These are phyloP conservation scores for Alces alces DNA, from an alignment of 2,113 vertebrate genomes.

Conservation along the genomic window DNA sequence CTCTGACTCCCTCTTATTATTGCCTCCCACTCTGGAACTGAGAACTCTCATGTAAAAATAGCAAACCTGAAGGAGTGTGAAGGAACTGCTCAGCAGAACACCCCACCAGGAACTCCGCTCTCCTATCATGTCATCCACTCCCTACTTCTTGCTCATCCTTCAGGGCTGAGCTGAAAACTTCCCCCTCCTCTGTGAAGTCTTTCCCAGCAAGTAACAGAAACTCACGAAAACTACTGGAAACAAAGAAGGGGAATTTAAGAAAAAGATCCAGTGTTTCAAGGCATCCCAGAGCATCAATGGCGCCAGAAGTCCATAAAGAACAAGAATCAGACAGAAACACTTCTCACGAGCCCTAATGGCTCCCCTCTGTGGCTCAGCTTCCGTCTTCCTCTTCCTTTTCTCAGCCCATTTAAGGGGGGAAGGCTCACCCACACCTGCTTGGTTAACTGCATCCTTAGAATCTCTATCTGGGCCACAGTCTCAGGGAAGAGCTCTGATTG, in stretches of 20 bases:
- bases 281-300: not conserved
- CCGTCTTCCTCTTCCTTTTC: not conserved
- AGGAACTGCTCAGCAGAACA: not conserved
- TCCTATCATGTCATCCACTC: not conserved
- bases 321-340: not conserved
- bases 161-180: not conserved
- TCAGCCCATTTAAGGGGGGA: rapidly evolving
- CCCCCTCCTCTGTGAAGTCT: not conserved
- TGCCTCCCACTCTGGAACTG: conserved; percentile 43
- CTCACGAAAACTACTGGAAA: not conserved
- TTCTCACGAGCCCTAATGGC: rapidly evolving
- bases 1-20: not conserved
- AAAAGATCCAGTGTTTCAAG: not conserved
- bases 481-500: conserved; percentile 19
- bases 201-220: not conserved
- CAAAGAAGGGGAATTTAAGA: not conserved
- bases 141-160: not conserved
- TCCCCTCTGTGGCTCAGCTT: too few relatives aligned
- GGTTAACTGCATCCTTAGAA: not conserved
- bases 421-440: not conserved
- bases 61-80: conserved; percentile 44
- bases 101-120: not conserved
- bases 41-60: conserved; percentile 45
- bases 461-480: not conserved
- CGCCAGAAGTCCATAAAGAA: not conserved